phyloP scores from a whole-genome alignment of 2,797 vertebrate species.

The Poeciliopsis infans region DNA sequence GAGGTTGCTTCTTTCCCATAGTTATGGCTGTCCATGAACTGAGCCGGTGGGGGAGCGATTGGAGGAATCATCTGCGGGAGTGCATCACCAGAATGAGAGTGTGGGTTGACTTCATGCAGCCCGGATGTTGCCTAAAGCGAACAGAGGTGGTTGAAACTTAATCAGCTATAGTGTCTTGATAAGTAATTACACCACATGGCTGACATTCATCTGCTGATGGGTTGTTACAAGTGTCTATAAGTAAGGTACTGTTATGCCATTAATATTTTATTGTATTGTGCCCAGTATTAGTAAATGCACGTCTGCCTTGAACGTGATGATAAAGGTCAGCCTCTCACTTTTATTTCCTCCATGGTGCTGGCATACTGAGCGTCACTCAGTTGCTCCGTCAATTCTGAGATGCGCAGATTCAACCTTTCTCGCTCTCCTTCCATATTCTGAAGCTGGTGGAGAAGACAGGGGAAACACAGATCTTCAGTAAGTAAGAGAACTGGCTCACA shows the following conservation, averaged over 20 bases:
- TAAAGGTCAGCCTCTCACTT: constrained; percentile 65
- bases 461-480: constrained; percentile 4
- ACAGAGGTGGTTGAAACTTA: constrained; percentile 20
- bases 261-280: background rate
- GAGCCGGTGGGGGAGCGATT: constrained; percentile 72
- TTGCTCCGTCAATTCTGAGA: constrained; percentile 75
- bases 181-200: background rate
- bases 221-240: too few species aligned
- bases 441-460: constrained; percentile 57
- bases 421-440: constrained; percentile 77
- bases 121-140: constrained; percentile 65
- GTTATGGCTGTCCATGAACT: constrained; percentile 78
- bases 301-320: background rate
- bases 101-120: constrained; percentile 61
- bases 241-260: background rate
- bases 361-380: constrained; percentile 68
- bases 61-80: constrained; percentile 59
- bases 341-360: constrained; percentile 70
- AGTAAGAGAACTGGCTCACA: background rate
- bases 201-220: too few species aligned
- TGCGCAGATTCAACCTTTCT: constrained; percentile 70
- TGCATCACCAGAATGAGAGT: constrained; percentile 66
- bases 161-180: constrained; percentile 9
- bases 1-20: constrained; percentile 57
- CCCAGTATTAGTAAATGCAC: background rate